phyloP scores from a whole-genome alignment of 2,888 invertebrate genomes.

The Andrena fulva region DNA sequence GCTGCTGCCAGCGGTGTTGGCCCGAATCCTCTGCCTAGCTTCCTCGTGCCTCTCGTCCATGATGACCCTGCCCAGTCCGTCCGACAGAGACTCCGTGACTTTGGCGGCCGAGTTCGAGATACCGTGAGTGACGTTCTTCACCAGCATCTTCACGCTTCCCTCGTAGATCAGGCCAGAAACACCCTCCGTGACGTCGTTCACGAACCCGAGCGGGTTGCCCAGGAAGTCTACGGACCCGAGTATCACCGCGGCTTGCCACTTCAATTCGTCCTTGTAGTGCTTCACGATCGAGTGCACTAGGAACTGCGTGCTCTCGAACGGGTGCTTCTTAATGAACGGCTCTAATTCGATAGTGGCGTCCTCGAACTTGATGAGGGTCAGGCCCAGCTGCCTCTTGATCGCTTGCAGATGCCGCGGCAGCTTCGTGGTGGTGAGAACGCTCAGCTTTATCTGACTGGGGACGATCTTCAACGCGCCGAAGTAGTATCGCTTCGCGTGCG shows the following conservation, averaged over 20 bases:
- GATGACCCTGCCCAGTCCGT: slow-evolving; percentile 94
- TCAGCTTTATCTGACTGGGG: slow-evolving; percentile 93
- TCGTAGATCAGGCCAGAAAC: slow-evolving; percentile 96
- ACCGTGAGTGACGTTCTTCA: slow-evolving; percentile 98
- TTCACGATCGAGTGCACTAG: slow-evolving; percentile 92
- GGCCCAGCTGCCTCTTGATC: slow-evolving; percentile 93
- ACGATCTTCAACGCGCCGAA: slow-evolving; percentile 93
- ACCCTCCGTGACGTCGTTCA: slow-evolving; percentile 98
- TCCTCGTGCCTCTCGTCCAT: slow-evolving; percentile 97
- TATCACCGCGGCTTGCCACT: slow-evolving; percentile 98
- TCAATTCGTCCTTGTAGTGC: slow-evolving; percentile 95
- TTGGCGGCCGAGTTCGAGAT: slow-evolving; percentile 99
- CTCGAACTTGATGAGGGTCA: slow-evolving; percentile 97
- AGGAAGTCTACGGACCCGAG: slow-evolving; percentile 98
- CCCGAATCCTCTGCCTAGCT: slow-evolving; percentile 92
- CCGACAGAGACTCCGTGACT: slow-evolving; percentile 96
- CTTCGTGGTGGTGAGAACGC: slow-evolving; percentile 95
- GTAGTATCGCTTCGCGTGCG: slow-evolving; percentile 94
- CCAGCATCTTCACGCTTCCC: slow-evolving; percentile 95
- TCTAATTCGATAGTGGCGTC: slow-evolving; percentile 97
- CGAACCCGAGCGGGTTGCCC: slow-evolving; percentile 98
- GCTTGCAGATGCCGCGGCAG: slow-evolving; percentile 90
- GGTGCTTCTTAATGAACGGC: slow-evolving; percentile 94
- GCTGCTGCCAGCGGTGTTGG: slow-evolving; percentile 86
- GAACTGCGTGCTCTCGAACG: slow-evolving; percentile 96